Evolutionary conservation across 2,888 invertebrate species (phyloP).

Genomic region (Ametastegia equiseti): DNA sequence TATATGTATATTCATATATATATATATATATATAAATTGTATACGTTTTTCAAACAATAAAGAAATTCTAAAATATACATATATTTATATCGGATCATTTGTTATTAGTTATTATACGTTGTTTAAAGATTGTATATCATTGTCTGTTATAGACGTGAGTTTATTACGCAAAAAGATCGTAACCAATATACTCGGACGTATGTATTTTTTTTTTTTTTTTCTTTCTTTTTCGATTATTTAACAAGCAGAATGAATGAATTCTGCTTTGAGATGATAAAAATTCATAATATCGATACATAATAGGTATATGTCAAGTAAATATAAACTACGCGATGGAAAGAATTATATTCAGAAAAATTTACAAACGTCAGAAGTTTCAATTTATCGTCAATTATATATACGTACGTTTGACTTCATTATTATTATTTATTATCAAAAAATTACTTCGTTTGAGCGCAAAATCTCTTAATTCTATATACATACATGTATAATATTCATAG

Average conservation of each 20-base stretch:
- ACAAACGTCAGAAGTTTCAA: neutral
- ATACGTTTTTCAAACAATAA: slow-evolving; percentile 9
- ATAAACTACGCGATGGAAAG: neutral
- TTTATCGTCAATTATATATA: slow-evolving; percentile 1
- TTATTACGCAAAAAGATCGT: neutral
- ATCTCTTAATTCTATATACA: slow-evolving; percentile 11
- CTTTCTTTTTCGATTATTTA: neutral
- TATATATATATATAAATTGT: slow-evolving; percentile 36
- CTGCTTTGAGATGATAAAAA: neutral
- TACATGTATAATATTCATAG: neutral
- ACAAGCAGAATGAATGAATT: too few relatives aligned
- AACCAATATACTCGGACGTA: neutral
- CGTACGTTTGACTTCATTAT: slow-evolving; percentile 27
- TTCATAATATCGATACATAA: neutral
- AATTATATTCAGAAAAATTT: slow-evolving; percentile 11
- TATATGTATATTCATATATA: slow-evolving; percentile 26
- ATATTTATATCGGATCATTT: slow-evolving; percentile 39
- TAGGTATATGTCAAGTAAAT: neutral
- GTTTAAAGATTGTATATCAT: neutral
- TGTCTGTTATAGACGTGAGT: neutral
- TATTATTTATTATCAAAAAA: slow-evolving; percentile 36
- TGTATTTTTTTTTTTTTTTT: neutral
- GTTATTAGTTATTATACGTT: neutral
- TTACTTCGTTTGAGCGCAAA: slow-evolving; percentile 45
- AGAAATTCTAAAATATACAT: slow-evolving; percentile 31